Evolutionary conservation across 2,113 vertebrate genomes (phyloP), one percentile per base, ranked within the genome.

Genomic region (Oceanites oceanicus): DNA sequence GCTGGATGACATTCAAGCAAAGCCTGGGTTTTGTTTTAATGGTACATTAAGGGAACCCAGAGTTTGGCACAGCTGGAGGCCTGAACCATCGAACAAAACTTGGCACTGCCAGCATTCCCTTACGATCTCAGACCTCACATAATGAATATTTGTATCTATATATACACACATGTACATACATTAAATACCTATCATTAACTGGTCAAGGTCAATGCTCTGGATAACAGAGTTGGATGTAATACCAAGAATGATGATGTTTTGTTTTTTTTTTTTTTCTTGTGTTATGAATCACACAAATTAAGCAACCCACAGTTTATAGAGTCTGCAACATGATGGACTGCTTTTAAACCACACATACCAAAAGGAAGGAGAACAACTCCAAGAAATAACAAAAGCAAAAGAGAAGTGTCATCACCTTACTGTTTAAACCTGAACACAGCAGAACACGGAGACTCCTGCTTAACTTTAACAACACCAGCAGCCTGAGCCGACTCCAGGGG

Each of bases 101-200:
- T 96, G 96, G 95, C 92, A 94, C 23, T 96, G 91, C 94, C 94
- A 96, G 56, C 81, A 25, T 13, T 92, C 74, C 73, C 77, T 61
- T 88, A 80, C 1, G 0, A 88, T 84, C 85, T 84, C 92, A 96
- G 92, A 90, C 92, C 94, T 82, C 90, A 93, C 94, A 87, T 89
- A 95, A 96, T 93, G 94, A 95, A 96, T 96, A 97, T 96, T 96
- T 97, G 94, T 93, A 79, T 88, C 94, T 91, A 53, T 75, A 78
- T 82, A 93, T 50, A 93, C 52, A 92, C 83, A 91, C 75, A 89
- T 0, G 1, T 62, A 95, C n/a, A 79, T 65, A 74, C 86, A 94
- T 95, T 93, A 95, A 96, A 96, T 95, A 90, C 68, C 92, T 90
- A 95, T 95, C 93, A 93, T 96, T 96, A 97, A 76, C 70, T 86